Conservation (phyloP, 2,797 vertebrate genomes). For the Phoeniculus purpureus region DNA sequence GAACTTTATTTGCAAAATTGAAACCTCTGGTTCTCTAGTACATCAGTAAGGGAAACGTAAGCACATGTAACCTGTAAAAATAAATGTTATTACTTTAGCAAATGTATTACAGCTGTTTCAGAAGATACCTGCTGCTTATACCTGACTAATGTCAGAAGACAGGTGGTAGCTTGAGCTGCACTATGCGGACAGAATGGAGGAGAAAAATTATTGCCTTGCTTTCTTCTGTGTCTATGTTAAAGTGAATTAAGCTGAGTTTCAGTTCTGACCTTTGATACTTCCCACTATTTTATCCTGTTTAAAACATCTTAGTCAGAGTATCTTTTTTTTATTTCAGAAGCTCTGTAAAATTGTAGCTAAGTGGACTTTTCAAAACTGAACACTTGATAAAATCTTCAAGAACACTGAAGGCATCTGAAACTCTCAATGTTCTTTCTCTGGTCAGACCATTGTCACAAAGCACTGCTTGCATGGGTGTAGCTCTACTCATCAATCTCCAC, state of each 20-base stretch:
- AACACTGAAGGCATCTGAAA: background rate
- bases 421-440: background rate
- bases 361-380: constrained; percentile 6
- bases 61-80: constrained; percentile 50
- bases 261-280: background rate
- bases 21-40: constrained; percentile 49
- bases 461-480: background rate
- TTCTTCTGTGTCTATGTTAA: background rate
- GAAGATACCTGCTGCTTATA: constrained; percentile 30
- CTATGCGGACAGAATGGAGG: background rate
- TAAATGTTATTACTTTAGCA: constrained; percentile 66
- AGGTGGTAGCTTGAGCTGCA: constrained; percentile 13
- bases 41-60: constrained; percentile 56
- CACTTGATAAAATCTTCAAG: constrained; percentile 26
- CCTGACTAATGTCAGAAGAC: constrained; percentile 8
- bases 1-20: constrained; percentile 32
- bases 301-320: background rate
- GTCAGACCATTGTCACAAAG: background rate
- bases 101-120: constrained; percentile 62
- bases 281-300: background rate
- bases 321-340: background rate
- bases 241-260: constrained; percentile 12
- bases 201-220: background rate
- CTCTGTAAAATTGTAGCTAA: background rate
- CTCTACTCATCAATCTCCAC: background rate